These are phyloP conservation scores for Menura novaehollandiae DNA, from an alignment of 2,113 vertebrate genomes.

Conservation along the genomic window DNA sequence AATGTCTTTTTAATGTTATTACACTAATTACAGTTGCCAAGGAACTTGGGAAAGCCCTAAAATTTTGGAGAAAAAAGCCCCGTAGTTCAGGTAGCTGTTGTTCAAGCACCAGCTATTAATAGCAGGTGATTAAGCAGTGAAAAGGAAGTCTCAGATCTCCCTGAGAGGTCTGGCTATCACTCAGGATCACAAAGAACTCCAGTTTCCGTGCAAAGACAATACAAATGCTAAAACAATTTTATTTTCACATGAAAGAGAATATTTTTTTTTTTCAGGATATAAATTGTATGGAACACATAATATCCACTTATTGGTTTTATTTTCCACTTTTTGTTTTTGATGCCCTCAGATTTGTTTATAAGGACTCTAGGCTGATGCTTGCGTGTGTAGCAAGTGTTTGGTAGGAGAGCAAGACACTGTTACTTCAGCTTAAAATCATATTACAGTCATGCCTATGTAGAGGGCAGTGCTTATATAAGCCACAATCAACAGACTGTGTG, in stretches of 20 bases:
- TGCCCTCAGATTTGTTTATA: neutral
- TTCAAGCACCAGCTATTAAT: neutral
- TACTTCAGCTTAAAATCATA: neutral
- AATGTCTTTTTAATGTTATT: neutral
- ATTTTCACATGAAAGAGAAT: neutral
- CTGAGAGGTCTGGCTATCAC: neutral
- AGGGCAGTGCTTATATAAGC: neutral
- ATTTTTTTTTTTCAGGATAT: neutral
- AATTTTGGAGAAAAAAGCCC: neutral
- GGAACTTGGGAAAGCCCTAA: neutral
- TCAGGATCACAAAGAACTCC: neutral
- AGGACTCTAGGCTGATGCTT: neutral
- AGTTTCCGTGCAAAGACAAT: neutral
- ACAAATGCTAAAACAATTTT: neutral
- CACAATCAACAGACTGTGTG: neutral
- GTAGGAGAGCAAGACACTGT: neutral
- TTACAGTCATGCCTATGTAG: neutral
- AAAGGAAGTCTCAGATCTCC: slow-evolving; percentile 35
- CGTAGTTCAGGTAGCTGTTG: neutral
- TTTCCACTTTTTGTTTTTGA: neutral
- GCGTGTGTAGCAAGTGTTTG: neutral
- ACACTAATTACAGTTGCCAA: neutral
- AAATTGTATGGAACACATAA: neutral
- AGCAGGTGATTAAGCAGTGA: neutral
- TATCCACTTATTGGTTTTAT: neutral